Percentiles rank a stretch among this genome's conserved stretches.
phyloP scores from a whole-genome alignment of 2,797 vertebrate genomes.

The Urosaurus nigricauda region DNA sequence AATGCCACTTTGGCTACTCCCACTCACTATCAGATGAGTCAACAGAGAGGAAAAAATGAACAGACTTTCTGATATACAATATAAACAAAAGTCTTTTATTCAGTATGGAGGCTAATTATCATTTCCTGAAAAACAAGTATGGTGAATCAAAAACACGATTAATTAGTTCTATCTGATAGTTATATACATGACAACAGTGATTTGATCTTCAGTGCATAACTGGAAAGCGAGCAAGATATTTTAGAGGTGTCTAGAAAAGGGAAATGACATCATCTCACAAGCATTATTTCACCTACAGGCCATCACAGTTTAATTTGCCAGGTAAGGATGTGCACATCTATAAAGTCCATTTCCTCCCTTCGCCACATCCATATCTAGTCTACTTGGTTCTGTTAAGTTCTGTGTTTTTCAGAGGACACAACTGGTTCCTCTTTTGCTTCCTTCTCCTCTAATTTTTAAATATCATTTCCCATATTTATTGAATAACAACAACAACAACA shows the following conservation, averaged over 20 bases:
- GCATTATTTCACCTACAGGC: slow-evolving; percentile 40
- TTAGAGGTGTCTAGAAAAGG: slow-evolving; percentile 58
- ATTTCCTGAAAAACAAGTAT: slow-evolving; percentile 57
- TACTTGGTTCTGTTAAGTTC: no score
- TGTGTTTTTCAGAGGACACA: no score
- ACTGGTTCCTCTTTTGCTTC: no score
- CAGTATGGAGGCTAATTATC: slow-evolving; percentile 48
- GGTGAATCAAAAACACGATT: slow-evolving; percentile 43
- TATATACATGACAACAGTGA: slow-evolving; percentile 60
- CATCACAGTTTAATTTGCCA: background rate
- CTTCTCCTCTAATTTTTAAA: background rate
- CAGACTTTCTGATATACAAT: slow-evolving; percentile 59
- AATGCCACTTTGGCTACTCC: slow-evolving; percentile 47
- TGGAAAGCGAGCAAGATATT: slow-evolving; percentile 45
- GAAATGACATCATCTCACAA: slow-evolving; percentile 65
- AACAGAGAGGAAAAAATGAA: slow-evolving; percentile 33
- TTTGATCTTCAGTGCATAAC: slow-evolving; percentile 53
- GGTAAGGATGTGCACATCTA: background rate
- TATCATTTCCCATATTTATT: no score
- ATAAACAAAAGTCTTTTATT: slow-evolving; percentile 28
- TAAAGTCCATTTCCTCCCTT: no score
- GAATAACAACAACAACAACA: no score
- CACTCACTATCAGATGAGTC: slow-evolving; percentile 41
- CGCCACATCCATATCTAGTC: no score
- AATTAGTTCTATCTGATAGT: slow-evolving; percentile 51